A percentile compares a stretch with the other conserved stretches of the same genome.
phyloP scores from a whole-genome alignment of 2,888 invertebrate genomes.

The Atethmia centrago region DNA sequence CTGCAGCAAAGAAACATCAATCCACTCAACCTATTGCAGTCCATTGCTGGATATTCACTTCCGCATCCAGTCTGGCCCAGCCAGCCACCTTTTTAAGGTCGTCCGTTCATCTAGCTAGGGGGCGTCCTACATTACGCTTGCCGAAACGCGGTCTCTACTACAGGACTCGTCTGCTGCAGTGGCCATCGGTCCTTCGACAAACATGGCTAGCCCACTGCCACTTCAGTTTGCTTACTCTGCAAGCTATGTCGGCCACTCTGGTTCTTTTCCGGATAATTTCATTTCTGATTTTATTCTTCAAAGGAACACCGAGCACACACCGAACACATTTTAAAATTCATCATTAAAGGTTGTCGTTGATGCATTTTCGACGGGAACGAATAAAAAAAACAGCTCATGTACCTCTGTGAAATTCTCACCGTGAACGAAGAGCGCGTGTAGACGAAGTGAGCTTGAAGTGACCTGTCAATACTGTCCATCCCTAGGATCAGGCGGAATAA shows the following conservation, averaged over 20 bases:
- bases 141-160: not conserved
- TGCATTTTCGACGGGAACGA: too few relatives aligned
- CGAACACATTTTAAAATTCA: not conserved
- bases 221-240: not conserved
- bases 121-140: not conserved
- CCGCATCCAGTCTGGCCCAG: not conserved
- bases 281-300: not conserved
- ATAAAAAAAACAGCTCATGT: too few relatives aligned
- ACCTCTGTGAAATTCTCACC: too few relatives aligned
- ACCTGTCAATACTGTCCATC: too few relatives aligned
- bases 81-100: not conserved
- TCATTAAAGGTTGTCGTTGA: not conserved
- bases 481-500: too few relatives aligned
- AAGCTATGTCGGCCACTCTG: not conserved
- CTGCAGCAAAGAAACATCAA: not conserved
- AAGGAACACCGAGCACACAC: not conserved
- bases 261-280: not conserved
- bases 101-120: not conserved
- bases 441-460: too few relatives aligned
- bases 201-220: not conserved
- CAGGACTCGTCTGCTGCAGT: not conserved
- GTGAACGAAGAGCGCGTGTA: too few relatives aligned
- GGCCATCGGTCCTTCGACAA: not conserved
- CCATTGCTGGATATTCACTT: not conserved
- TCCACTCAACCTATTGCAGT: not conserved